Percentiles rank a stretch among this genome's conserved stretches.
phyloP scores from a whole-genome alignment of 2,113 vertebrate genomes.

The Peromyscus californicus region DNA sequence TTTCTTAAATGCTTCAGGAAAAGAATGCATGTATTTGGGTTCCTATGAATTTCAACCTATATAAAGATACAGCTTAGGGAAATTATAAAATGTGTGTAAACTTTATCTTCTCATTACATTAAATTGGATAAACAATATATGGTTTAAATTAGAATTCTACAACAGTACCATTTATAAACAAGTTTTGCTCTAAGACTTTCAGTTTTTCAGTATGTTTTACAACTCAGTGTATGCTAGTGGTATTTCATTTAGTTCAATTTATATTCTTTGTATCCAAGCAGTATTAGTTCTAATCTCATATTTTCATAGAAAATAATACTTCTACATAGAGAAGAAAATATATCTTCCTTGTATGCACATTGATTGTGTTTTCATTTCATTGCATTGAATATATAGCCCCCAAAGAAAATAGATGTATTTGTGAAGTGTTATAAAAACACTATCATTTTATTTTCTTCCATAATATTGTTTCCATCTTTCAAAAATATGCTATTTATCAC shows the following conservation, averaged over 20 bases:
- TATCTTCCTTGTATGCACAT: neutral
- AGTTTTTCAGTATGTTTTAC: neutral
- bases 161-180: neutral
- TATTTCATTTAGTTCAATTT: conserved; percentile 38
- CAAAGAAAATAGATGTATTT: neutral
- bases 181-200: neutral
- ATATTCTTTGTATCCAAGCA: neutral
- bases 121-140: neutral
- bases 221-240: neutral
- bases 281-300: neutral
- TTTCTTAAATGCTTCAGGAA: neutral
- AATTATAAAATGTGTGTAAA: neutral
- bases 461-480: neutral
- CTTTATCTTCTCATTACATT: neutral
- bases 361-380: neutral
- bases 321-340: rapidly evolving
- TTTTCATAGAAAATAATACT: neutral
- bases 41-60: neutral
- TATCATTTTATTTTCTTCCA: neutral
- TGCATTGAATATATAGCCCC: neutral
- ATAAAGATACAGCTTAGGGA: neutral
- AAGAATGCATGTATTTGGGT: neutral
- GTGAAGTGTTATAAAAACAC: neutral
- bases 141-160: neutral
- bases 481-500: neutral